Evolutionary conservation across 1,140 invertebrate genomes (phyloP).

Genomic region (Centruroides sculpturatus): DNA sequence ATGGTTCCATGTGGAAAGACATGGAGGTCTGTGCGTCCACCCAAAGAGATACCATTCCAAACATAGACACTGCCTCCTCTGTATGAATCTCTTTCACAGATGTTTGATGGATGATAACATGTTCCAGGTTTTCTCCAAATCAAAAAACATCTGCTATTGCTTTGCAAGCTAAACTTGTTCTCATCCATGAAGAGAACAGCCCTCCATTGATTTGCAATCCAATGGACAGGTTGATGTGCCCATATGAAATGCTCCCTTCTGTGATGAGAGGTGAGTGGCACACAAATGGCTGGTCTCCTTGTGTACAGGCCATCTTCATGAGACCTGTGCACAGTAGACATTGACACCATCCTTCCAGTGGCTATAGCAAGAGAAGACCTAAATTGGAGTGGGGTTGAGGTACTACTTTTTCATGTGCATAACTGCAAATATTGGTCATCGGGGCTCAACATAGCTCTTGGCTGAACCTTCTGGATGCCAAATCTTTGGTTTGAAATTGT

Average conservation of each 20-base stretch:
- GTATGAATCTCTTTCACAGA: too few species aligned
- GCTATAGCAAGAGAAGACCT: background rate
- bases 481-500: too few species aligned
- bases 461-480: slow-evolving; percentile 2
- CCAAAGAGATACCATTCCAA: too few species aligned
- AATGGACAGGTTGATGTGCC: background rate
- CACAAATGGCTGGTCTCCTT: background rate
- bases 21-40: too few species aligned
- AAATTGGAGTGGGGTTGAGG: background rate
- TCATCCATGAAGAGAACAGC: too few species aligned
- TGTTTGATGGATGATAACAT: too few species aligned
- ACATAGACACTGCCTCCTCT: too few species aligned
- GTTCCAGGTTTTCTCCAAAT: too few species aligned
- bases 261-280: background rate
- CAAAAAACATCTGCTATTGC: too few species aligned
- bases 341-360: background rate
- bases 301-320: background rate
- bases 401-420: background rate
- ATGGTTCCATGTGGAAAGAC: too few species aligned
- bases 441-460: background rate
- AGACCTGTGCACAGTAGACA: background rate
- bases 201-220: background rate
- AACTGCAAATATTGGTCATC: background rate
- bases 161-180: too few species aligned
- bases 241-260: background rate